Percentiles rank a stretch among this genome's conserved stretches.
Evolutionary conservation across 2,113 vertebrate species (phyloP).

Genomic region (Orthonyx spaldingii): DNA sequence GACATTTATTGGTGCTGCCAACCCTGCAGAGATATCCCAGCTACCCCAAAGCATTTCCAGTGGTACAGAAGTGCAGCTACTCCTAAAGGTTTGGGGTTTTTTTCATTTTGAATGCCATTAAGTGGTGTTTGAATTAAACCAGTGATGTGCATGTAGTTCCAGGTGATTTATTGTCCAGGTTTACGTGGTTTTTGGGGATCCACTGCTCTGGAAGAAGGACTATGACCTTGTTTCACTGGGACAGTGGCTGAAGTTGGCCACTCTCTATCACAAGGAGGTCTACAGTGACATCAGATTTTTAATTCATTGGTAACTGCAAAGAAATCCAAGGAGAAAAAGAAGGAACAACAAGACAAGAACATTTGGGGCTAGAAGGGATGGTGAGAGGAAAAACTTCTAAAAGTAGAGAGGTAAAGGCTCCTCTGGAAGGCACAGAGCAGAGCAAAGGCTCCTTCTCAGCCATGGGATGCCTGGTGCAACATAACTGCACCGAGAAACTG

Average conservation of each 20-base stretch:
- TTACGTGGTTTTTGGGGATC: neutral
- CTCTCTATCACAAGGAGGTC: neutral
- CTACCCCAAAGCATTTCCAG: neutral
- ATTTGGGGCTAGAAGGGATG: neutral
- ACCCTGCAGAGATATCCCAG: neutral
- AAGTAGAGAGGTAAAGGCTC: neutral
- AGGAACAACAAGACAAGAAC: neutral
- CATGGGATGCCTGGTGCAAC: neutral
- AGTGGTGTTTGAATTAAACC: neutral
- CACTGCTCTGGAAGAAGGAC: neutral
- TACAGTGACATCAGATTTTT: neutral
- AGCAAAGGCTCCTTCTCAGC: neutral
- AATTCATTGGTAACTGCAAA: neutral
- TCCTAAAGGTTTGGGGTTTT: neutral
- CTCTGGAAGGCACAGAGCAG: neutral
- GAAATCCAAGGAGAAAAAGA: neutral
- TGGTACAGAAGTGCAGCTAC: neutral
- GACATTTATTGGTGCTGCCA: neutral
- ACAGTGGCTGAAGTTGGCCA: neutral
- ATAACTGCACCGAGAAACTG: neutral
- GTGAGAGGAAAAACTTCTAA: neutral
- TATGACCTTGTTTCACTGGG: neutral
- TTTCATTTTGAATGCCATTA: neutral
- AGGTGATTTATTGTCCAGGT: conserved; percentile 5
- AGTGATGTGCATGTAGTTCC: neutral